phyloP scores from a whole-genome alignment of 2,113 vertebrate genomes.

The Amia ocellicauda region DNA sequence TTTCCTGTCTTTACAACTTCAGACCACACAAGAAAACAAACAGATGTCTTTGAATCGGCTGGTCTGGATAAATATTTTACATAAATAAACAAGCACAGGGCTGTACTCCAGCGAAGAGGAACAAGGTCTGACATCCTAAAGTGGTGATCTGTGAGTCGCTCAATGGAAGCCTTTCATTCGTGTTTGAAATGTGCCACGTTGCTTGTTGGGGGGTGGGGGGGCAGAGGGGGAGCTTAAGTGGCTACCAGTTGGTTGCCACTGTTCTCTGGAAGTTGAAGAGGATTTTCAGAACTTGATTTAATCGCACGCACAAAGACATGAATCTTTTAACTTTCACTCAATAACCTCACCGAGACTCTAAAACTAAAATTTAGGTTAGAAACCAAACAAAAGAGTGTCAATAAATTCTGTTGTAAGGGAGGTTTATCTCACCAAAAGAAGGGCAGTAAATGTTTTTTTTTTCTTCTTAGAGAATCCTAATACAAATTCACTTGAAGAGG shows the following conservation, averaged over 20 bases:
- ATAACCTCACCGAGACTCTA: not conserved
- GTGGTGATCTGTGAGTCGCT: slow-evolving; percentile 9
- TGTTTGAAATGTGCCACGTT: slow-evolving; percentile 22
- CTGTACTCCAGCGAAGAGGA: not conserved
- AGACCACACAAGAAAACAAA: not conserved
- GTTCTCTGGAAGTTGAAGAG: too few relatives aligned
- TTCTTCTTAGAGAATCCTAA: slow-evolving; percentile 10
- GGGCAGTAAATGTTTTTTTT: slow-evolving; percentile 6
- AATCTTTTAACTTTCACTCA: not conserved
- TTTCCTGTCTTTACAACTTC: not conserved
- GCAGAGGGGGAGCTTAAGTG: not conserved
- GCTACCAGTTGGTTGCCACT: not conserved
- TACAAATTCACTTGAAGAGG: slow-evolving; percentile 7
- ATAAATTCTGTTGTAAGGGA: not conserved
- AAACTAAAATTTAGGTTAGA: not conserved
- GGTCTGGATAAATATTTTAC: not conserved
- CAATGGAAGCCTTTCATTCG: slow-evolving; percentile 32
- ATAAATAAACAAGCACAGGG: not conserved
- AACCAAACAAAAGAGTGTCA: not conserved
- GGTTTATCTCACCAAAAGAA: not conserved
- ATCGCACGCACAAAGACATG: not conserved
- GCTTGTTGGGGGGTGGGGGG: slow-evolving; percentile 12
- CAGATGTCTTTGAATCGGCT: not conserved
- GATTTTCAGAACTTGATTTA: too few relatives aligned
- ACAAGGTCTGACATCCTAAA: not conserved